These are phyloP conservation scores for Pseudeuparius sepicola DNA, from an alignment of 2,888 invertebrate species.

Conservation along the genomic window DNA sequence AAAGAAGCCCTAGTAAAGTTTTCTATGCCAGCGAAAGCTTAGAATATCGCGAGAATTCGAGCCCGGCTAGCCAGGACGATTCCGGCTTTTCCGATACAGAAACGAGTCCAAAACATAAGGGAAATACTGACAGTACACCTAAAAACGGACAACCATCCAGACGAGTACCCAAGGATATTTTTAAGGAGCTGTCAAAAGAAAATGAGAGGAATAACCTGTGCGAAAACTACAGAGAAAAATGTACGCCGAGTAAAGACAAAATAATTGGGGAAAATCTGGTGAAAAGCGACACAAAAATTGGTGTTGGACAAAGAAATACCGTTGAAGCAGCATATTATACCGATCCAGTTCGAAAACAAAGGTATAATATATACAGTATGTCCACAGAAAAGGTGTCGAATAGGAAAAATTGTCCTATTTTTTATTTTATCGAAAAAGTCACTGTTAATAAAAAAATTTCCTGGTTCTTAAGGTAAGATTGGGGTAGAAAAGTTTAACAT, in stretches of 20 bases:
- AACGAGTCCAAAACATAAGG: slow-evolving; percentile 44
- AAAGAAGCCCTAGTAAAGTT: slow-evolving; percentile 56
- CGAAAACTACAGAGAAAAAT: slow-evolving; percentile 39
- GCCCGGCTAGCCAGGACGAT: slow-evolving; percentile 62
- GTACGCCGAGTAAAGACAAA: slow-evolving; percentile 29
- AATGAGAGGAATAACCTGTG: slow-evolving; percentile 27
- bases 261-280: slow-evolving; percentile 20
- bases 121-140: slow-evolving; percentile 6
- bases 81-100: slow-evolving; percentile 76
- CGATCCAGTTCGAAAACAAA: slow-evolving; percentile 24
- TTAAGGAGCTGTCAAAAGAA: slow-evolving; percentile 25
- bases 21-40: slow-evolving; percentile 48
- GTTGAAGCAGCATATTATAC: too few relatives aligned
- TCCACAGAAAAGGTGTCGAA: too few relatives aligned
- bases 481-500: too few relatives aligned
- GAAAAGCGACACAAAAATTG: slow-evolving; percentile 21
- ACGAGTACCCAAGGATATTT: slow-evolving; percentile 30
- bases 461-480: too few relatives aligned
- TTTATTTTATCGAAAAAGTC: too few relatives aligned
- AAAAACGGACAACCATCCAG: neutral
- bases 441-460: too few relatives aligned
- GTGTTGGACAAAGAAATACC: too few relatives aligned
- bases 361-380: too few relatives aligned
- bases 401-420: too few relatives aligned
- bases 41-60: slow-evolving; percentile 44